Conservation (phyloP, 1,140 invertebrate genomes). For the Diuraphis noxia region DNA sequence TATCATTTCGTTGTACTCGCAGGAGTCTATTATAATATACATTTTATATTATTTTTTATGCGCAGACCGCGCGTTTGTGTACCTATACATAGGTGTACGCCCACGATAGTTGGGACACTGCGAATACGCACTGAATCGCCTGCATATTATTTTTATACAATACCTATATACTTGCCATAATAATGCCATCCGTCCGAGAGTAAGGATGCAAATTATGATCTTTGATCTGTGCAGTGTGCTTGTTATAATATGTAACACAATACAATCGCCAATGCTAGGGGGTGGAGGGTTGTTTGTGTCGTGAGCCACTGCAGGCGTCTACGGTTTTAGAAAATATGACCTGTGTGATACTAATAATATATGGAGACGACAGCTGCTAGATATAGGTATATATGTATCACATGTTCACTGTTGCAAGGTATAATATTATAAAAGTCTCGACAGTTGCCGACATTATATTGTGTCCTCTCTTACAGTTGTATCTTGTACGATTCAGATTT, state of each 20-base stretch:
- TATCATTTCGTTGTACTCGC: conserved; percentile 8
- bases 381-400: background rate
- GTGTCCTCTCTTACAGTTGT: background rate
- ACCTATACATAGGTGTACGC: background rate
- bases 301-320: background rate
- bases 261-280: background rate
- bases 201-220: background rate
- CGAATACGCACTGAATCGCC: background rate
- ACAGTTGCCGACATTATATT: background rate
- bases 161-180: no score
- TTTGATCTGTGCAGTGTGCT: background rate
- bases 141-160: background rate
- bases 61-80: background rate
- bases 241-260: background rate
- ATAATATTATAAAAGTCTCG: background rate
- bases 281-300: background rate
- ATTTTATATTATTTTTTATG: background rate
- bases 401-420: background rate
- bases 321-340: background rate
- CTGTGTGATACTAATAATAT: background rate
- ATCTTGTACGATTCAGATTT: background rate
- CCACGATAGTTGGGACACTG: background rate
- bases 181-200: background rate
- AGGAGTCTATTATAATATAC: background rate
- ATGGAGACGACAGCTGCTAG: background rate